A percentile compares a stretch with the other conserved stretches of the same genome.
phyloP scores from a whole-genome alignment of 2,888 invertebrate species.

The Meganola albula region DNA sequence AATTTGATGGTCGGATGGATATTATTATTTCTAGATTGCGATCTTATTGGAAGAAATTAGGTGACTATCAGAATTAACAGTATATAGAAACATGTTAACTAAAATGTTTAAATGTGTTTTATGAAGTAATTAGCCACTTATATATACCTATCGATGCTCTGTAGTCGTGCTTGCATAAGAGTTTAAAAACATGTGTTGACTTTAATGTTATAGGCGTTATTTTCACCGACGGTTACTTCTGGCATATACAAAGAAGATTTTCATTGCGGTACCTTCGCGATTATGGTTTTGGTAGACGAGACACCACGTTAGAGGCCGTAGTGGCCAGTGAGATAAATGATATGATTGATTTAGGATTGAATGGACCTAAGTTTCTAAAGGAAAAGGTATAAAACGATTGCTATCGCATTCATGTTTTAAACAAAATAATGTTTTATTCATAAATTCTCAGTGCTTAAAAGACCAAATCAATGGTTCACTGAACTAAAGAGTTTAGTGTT shows the following conservation, averaged over 20 bases:
- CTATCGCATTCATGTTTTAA: too few species aligned
- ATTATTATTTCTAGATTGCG: conserved; percentile 66
- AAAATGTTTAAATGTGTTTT: too few species aligned
- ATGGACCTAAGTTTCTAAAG: conserved; percentile 49
- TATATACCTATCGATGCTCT: too few species aligned
- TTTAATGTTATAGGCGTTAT: conserved; percentile 73
- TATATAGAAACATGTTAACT: neutral
- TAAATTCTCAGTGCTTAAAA: too few species aligned
- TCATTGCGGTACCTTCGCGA: conserved; percentile 81
- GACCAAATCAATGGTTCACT: too few species aligned
- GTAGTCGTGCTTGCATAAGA: too few species aligned
- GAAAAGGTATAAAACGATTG: conserved; percentile 59
- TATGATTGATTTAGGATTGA: conserved; percentile 57
- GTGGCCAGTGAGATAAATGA: conserved; percentile 51
- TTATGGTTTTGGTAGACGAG: conserved; percentile 82
- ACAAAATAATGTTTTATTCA: too few species aligned
- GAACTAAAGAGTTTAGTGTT: too few species aligned
- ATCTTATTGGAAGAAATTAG: conserved; percentile 73
- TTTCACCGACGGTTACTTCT: conserved; percentile 80
- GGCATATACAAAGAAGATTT: conserved; percentile 83
- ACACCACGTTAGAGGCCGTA: conserved; percentile 68
- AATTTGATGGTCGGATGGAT: conserved; percentile 79
- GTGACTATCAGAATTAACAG: conserved; percentile 54
- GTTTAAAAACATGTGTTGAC: too few species aligned
- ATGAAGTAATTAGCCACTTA: too few species aligned